A percentile compares a stretch with the other conserved stretches of the same genome.
phyloP scores from a whole-genome alignment of 2,888 invertebrate genomes.

The Thymelicus lineola region DNA sequence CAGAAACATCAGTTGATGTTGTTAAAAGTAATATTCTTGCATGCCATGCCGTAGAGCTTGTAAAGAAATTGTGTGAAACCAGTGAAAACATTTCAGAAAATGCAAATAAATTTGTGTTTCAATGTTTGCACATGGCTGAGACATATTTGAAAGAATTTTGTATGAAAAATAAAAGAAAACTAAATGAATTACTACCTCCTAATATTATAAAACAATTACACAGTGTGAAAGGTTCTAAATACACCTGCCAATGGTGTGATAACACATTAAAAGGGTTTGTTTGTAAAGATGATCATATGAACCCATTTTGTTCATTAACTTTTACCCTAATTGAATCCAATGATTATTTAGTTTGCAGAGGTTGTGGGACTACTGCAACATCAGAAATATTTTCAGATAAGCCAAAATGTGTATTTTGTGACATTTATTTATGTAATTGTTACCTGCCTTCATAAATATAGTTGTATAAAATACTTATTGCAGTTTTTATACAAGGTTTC shows the following conservation, averaged over 20 bases:
- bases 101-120: slow-evolving; percentile 50
- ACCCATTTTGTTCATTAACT: slow-evolving; percentile 68
- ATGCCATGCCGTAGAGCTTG: slow-evolving; percentile 54
- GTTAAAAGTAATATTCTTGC: slow-evolving; percentile 65
- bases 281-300: slow-evolving; percentile 64
- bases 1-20: slow-evolving; percentile 57
- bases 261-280: slow-evolving; percentile 57
- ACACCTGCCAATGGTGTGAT: slow-evolving; percentile 71
- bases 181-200: slow-evolving; percentile 48
- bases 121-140: slow-evolving; percentile 56
- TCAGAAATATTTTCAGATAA: slow-evolving; percentile 54
- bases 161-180: slow-evolving; percentile 54
- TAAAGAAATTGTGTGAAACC: slow-evolving; percentile 52
- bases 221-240: slow-evolving; percentile 42
- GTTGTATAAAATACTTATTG: too few relatives aligned
- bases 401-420: slow-evolving; percentile 71
- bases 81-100: slow-evolving; percentile 41
- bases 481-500: too few relatives aligned
- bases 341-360: slow-evolving; percentile 65
- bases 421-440: slow-evolving; percentile 53
- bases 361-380: slow-evolving; percentile 61
- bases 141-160: slow-evolving; percentile 64
- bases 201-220: slow-evolving; percentile 45
- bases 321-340: slow-evolving; percentile 65
- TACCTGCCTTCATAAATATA: slow-evolving; percentile 11